Evolutionary conservation across 2,888 invertebrate genomes (phyloP).

Genomic region (Drosophila multiciliata): DNA sequence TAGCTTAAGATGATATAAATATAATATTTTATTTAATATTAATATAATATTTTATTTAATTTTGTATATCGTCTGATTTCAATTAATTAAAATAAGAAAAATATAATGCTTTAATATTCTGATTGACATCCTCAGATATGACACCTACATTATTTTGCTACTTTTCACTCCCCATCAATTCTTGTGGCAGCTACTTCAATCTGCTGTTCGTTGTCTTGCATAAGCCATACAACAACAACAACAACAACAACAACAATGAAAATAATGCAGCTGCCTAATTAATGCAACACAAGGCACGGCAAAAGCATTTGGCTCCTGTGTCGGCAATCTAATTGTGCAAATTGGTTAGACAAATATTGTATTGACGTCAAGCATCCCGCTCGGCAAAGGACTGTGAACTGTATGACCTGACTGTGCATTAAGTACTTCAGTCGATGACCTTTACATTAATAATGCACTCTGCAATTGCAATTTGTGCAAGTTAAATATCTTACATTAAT

Average conservation of each 20-base stretch:
- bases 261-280: slow-evolving; percentile 39
- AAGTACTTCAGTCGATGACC: slow-evolving; percentile 52
- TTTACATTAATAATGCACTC: slow-evolving; percentile 27
- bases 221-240: slow-evolving; percentile 39
- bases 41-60: neutral
- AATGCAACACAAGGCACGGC: slow-evolving; percentile 57
- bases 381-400: neutral
- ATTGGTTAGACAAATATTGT: slow-evolving; percentile 49
- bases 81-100: neutral
- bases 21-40: too few species aligned
- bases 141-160: neutral
- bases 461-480: slow-evolving; percentile 11
- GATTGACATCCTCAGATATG: neutral
- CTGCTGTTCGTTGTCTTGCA: slow-evolving; percentile 44
- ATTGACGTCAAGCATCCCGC: slow-evolving; percentile 2
- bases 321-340: slow-evolving; percentile 51
- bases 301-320: slow-evolving; percentile 3
- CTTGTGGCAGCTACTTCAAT: slow-evolving; percentile 3
- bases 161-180: slow-evolving; percentile 14
- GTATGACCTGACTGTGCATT: slow-evolving; percentile 1
- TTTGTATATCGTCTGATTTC: neutral
- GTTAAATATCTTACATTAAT: slow-evolving; percentile 9
- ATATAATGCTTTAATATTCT: slow-evolving; percentile 8
- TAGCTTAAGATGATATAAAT: neutral
- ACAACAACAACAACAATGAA: neutral